Conservation (phyloP, 1,140 invertebrate species). For the Euura saliciscinereae region DNA sequence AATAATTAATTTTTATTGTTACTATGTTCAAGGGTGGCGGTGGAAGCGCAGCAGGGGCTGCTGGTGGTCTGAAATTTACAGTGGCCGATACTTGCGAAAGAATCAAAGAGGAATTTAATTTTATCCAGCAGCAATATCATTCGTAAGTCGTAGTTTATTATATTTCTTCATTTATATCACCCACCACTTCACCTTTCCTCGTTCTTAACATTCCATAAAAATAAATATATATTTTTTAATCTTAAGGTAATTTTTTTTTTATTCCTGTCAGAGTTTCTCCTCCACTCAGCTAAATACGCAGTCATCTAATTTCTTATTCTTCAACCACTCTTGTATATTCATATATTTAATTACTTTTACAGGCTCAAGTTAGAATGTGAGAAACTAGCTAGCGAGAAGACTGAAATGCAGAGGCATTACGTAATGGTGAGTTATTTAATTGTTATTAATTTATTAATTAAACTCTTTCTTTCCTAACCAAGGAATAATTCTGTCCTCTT, state of each 20-base stretch:
- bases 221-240: no score
- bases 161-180: slow-evolving; percentile 14
- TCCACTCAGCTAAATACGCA: background rate
- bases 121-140: slow-evolving; percentile 97
- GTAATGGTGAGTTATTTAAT: slow-evolving; percentile 81
- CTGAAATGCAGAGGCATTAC: slow-evolving; percentile 97
- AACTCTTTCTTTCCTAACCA: background rate
- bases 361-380: slow-evolving; percentile 86
- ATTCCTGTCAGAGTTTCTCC: background rate
- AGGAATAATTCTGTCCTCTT: background rate
- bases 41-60: slow-evolving; percentile 84
- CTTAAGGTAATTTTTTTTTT: background rate
- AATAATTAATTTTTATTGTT: slow-evolving; percentile 25
- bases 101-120: slow-evolving; percentile 99
- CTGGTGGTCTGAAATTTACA: slow-evolving; percentile 85
- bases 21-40: slow-evolving; percentile 74
- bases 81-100: slow-evolving; percentile 95
- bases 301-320: background rate
- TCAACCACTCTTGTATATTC: slow-evolving; percentile 26
- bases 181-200: slow-evolving; percentile 2
- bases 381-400: slow-evolving; percentile 95
- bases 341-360: slow-evolving; percentile 50
- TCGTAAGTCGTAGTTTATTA: slow-evolving; percentile 76
- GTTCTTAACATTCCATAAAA: background rate
- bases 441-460: background rate